A percentile compares a stretch with the other conserved stretches of the same genome.
These are phyloP conservation scores for Artemia franciscana DNA, from an alignment of 1,140 invertebrate species.

Conservation along the genomic window DNA sequence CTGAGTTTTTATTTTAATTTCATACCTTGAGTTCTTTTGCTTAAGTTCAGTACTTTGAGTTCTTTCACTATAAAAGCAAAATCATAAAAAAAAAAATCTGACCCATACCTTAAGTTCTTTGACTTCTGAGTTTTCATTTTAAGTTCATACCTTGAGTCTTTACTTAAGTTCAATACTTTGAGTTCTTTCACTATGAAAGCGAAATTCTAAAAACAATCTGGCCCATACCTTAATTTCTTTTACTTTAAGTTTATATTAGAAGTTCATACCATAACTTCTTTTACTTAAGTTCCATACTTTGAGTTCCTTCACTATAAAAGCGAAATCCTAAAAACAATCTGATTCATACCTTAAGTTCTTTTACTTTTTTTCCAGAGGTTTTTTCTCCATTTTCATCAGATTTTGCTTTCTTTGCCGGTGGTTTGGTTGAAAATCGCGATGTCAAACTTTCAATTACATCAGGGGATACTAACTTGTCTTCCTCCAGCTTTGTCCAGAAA, in stretches of 20 bases:
- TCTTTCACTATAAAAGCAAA: not conserved
- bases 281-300: not conserved
- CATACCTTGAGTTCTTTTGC: not conserved
- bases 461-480: slow-evolving; percentile 62
- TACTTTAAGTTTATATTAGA: not conserved
- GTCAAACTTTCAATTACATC: slow-evolving; percentile 64
- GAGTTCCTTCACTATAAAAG: not conserved
- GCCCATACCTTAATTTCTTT: too few relatives aligned
- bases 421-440: slow-evolving; percentile 66
- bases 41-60: not conserved
- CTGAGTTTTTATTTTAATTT: not conserved
- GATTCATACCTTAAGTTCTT: slow-evolving; percentile 43
- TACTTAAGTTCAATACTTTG: not conserved
- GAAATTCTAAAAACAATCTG: too few relatives aligned
- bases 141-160: not conserved
- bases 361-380: slow-evolving; percentile 51
- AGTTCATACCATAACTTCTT: not conserved
- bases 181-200: not conserved
- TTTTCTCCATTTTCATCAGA: slow-evolving; percentile 41
- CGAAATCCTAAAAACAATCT: not conserved
- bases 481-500: slow-evolving; percentile 81
- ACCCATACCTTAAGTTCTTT: slow-evolving; percentile 46
- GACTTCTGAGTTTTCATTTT: slow-evolving; percentile 32
- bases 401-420: slow-evolving; percentile 38
- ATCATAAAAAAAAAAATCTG: too few relatives aligned